Evolutionary conservation across 2,888 invertebrate genomes (phyloP).

Genomic region (Ophion obscuratus): DNA sequence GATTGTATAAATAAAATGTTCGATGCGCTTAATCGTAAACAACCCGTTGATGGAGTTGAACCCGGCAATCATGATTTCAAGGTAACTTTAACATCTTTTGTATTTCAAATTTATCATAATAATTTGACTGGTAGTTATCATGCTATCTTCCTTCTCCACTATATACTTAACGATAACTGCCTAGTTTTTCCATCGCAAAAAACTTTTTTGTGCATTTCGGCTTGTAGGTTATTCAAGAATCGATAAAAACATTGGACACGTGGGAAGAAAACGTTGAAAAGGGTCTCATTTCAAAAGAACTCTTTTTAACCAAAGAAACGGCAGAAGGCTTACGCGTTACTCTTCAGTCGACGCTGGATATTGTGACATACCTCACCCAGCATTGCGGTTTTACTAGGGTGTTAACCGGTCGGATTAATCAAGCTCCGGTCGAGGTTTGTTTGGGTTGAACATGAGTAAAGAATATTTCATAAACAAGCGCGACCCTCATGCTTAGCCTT

Average conservation of each 20-base stretch:
- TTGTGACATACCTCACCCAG: slow-evolving; percentile 44
- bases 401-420: slow-evolving; percentile 60
- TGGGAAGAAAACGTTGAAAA: slow-evolving; percentile 63
- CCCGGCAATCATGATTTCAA: slow-evolving; percentile 56
- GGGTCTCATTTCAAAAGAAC: slow-evolving; percentile 41
- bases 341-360: slow-evolving; percentile 59
- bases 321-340: slow-evolving; percentile 57
- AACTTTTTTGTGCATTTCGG: neutral
- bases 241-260: slow-evolving; percentile 51
- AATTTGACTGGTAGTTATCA: slow-evolving; percentile 30
- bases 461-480: slow-evolving; percentile 1
- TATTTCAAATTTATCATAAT: slow-evolving; percentile 26
- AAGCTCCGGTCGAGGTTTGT: slow-evolving; percentile 60
- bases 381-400: slow-evolving; percentile 52
- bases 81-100: slow-evolving; percentile 37
- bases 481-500: neutral
- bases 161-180: slow-evolving; percentile 23
- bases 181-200: slow-evolving; percentile 16
- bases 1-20: slow-evolving; percentile 61
- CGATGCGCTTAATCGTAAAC: slow-evolving; percentile 59
- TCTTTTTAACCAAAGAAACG: slow-evolving; percentile 59
- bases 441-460: neutral
- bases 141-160: slow-evolving; percentile 25
- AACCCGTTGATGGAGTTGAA: slow-evolving; percentile 33
- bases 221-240: slow-evolving; percentile 54